phyloP scores from a whole-genome alignment of 2,797 vertebrate genomes.

The Eidolon dupreanum region DNA sequence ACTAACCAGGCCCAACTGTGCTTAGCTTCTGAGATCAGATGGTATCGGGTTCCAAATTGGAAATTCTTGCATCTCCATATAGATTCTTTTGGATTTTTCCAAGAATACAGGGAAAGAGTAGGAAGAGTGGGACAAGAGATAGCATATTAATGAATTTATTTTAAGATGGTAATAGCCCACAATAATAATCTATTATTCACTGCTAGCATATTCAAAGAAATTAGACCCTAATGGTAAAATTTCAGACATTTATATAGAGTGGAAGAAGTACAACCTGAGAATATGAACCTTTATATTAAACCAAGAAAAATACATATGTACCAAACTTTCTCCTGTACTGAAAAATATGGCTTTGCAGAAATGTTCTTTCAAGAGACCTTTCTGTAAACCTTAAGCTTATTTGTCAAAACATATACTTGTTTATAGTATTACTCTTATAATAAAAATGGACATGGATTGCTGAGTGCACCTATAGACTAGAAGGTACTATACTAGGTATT shows the following conservation, averaged over 20 bases:
- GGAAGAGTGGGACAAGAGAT: not conserved
- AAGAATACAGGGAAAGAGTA: not conserved
- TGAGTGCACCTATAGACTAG: not conserved
- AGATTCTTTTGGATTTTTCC: not conserved
- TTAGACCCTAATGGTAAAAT: not conserved
- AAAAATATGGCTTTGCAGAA: not conserved
- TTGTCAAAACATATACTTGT: not conserved
- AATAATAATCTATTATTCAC: not conserved
- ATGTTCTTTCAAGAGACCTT: not conserved
- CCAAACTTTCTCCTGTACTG: not conserved
- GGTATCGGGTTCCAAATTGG: not conserved
- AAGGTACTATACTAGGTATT: not conserved
- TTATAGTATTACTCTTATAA: not conserved
- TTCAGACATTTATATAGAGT: not conserved
- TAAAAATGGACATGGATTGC: not conserved
- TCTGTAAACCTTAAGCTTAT: not conserved
- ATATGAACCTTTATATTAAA: not conserved
- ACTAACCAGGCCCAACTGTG: too few species aligned
- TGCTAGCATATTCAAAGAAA: not conserved
- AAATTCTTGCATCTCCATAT: not conserved
- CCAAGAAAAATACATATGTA: not conserved
- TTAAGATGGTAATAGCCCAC: not conserved
- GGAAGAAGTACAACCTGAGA: not conserved
- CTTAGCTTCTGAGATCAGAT: too few species aligned
- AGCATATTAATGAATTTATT: not conserved